These are phyloP conservation scores for Tetranychus piercei DNA, from an alignment of 2,888 invertebrate species.

Conservation along the genomic window DNA sequence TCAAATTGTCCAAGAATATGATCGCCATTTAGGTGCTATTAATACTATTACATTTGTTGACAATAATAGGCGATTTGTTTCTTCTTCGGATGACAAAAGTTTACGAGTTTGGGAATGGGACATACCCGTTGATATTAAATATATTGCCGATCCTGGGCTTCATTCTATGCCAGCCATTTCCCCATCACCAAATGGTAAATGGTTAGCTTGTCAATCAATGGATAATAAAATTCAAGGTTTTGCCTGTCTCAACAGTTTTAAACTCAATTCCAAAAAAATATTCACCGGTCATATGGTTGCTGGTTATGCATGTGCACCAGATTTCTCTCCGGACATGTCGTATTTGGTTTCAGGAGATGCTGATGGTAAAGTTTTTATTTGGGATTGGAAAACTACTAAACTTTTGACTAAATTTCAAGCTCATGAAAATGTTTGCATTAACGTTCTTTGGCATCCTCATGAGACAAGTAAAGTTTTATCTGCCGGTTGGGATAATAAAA, in stretches of 20 bases:
- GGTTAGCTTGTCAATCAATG: conserved; percentile 97
- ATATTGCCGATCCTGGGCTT: conserved; percentile 97
- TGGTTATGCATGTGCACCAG: conserved; percentile 88
- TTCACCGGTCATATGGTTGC: conserved; percentile 99
- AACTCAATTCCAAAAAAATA: conserved; percentile 90
- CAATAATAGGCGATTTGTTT: conserved; percentile 88
- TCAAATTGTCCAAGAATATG: conserved; percentile 92
- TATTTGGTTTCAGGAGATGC: conserved; percentile 95
- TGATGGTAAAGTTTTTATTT: conserved; percentile 92
- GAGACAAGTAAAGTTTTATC: conserved; percentile 93
- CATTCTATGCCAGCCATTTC: conserved; percentile 96
- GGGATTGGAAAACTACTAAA: conserved; percentile 99
- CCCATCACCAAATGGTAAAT: conserved; percentile 83
- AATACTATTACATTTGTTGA: conserved; percentile 98
- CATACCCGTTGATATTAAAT: conserved; percentile 79
- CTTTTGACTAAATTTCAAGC: conserved; percentile 97
- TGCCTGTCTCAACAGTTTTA: conserved; percentile 87
- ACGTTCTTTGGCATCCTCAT: conserved; percentile 91
- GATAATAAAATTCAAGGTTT: conserved; percentile 97
- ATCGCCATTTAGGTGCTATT: conserved; percentile 92
- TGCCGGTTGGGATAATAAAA: conserved; percentile 94
- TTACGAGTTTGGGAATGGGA: conserved; percentile 94
- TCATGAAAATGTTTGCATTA: conserved; percentile 90
- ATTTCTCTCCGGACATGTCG: conserved; percentile 98
- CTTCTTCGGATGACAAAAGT: conserved; percentile 88